Evolutionary conservation across 2,113 vertebrate species (phyloP), one percentile per base, ranked within the genome.

Genomic region (Willisornis vidua): DNA sequence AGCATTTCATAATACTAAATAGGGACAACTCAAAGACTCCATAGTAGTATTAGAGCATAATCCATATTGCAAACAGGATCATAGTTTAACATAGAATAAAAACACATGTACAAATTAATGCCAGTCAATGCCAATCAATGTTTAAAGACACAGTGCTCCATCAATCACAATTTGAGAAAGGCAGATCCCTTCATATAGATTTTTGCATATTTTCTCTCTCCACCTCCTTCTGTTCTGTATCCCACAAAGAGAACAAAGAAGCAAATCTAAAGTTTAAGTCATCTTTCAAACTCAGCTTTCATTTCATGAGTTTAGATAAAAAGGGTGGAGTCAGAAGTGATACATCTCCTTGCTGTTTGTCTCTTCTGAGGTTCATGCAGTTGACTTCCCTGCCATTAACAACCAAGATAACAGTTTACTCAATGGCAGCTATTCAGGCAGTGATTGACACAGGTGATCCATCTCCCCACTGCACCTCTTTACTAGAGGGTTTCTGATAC

Each of bases 381-480:
- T 33, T 79, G 85, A 92, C 65, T 94, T 95, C 57, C 74, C 71
- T 52, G 18, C 49, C 54, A 87, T 86, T 90, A 94, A 43, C 31
- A 89, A 71, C 37, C 43, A 92, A 90, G 82, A 89, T 78, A 85
- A 84, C 37, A 46, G 41, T 72, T 96, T 96, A 92, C 51, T 90
- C 87, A 92, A 37, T 76, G 83, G 81, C 33, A 8, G 2, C 41
- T 94, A 63, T 93, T 96, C 78, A 95, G 83, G 93, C 9, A 94
- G 26, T 91, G 82, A 91, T 74, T 93, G 87, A 90, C 82, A 95
- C 81, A 95, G 80, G 79, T 84, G 71, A 91, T 89, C 70, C 26
- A 65, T 91, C 33, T 85, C 39, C 12, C 4, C 20, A n/a, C 16
- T 3, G 3, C 7, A 55, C 14, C 55, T 48, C 49, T 79, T 93